Percentiles rank a stretch among this genome's conserved stretches.
Conservation (phyloP, 2,797 vertebrate genomes). For the Poeciliopsis infans region DNA sequence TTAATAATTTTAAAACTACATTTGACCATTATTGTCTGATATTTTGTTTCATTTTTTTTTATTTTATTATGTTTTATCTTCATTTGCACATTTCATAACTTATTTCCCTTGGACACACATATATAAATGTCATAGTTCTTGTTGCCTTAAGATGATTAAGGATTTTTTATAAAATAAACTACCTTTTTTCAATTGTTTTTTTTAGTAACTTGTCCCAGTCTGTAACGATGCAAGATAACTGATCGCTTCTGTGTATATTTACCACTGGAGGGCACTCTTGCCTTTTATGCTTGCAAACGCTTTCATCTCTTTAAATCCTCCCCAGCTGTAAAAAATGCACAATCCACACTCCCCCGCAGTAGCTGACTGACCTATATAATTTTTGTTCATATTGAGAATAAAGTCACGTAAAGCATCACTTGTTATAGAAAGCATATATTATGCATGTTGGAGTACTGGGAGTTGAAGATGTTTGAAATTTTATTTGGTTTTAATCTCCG, state of each 20-base stretch:
- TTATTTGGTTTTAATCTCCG: not conserved
- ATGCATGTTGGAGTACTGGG: not conserved
- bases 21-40: conserved; percentile 15
- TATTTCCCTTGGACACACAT: conserved; percentile 27
- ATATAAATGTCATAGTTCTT: not conserved
- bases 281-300: not conserved
- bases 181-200: not conserved
- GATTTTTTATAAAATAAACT: conserved; percentile 23
- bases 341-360: not conserved
- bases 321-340: conserved; percentile 6
- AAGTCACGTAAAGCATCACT: not conserved
- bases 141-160: conserved; percentile 9
- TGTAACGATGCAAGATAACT: not conserved
- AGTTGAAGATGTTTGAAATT: not conserved
- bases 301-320: conserved; percentile 7
- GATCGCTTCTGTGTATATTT: conserved; percentile 1
- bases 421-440: not conserved
- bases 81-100: conserved; percentile 4
- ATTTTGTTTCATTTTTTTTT: not conserved
- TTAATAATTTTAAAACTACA: conserved; percentile 6
- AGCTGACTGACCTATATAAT: conserved; percentile 6
- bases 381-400: conserved; percentile 17
- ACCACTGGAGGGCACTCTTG: conserved; percentile 66
- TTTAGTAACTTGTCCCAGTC: not conserved
- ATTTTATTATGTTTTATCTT: not conserved